Evolutionary conservation across 1,140 invertebrate genomes (phyloP), one percentile per base, ranked within the genome.

Genomic region (Zaprionus africanus): DNA sequence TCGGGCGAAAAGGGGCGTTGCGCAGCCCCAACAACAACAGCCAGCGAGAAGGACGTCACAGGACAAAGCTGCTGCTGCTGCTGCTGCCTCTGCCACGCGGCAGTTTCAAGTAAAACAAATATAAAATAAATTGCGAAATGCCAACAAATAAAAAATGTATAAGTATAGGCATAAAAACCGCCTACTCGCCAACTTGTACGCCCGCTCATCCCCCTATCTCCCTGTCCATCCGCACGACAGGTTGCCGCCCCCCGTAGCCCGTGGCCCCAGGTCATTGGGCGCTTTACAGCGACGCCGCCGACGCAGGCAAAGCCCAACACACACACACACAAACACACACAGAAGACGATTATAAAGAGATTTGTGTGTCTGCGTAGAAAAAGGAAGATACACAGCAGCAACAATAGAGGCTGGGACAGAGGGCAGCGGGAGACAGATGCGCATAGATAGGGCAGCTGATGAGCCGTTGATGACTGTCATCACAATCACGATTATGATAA

Each of bases 111-210:
- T 56, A 58, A 76, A 83, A 78, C 58, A 87, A 73, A 83, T 87
- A 81, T 78, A 78, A 88, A 83, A 87, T 88, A 87, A 88, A 87
- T 87, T 87, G 84, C 84, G 74, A 79, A 87, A 87, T 88, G 84
- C 77, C 78, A 83, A 76, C 84, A 83, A 88, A 87, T 88, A 87
- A 80, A 87, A 71, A 65, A 73, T 82, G 62, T 81, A 69, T 72
- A 83, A 83, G 84, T 76, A 71, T 80, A 83, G 84, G 73, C 79
- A 79, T 67, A 74, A 79, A 79, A 41, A 46, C 46, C 41, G 49
- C 54, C 66, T 43, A 57, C 26, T 12, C 46, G 22, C 34, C 58
- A 12, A 9, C 19, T 43, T 17, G n/a, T 28, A 3, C 15, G 53
- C 1, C 53, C 22, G 12, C 26, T 6, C 15, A 24, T 38, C 26